Base-by-base conservation (phyloP, 2,113 vertebrate species). In the Tachuris rubrigastra region DNA sequence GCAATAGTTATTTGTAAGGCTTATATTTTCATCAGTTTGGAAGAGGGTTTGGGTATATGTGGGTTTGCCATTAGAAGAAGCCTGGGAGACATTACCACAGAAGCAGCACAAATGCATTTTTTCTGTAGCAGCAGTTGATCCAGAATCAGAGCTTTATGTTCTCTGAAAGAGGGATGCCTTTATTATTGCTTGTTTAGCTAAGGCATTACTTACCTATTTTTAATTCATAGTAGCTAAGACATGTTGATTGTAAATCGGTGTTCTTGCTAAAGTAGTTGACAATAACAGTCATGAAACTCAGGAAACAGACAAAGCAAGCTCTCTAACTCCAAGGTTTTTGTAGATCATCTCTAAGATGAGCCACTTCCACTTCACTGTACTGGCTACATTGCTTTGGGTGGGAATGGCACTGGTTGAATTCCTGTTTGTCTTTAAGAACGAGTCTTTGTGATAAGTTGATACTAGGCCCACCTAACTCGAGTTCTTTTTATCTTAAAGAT, bases 401-500 rank as follows among this genome's bases (percentile, higher is more conserved):
- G 71, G 71, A 79, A 52, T 31, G 35, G 39, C 39, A 9, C 22
- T 25, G 50, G 35, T 76, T 50, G 65, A 91, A 53, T 69, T 80
- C 16, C 16, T 76, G 42, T 62, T 47, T 77, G 39, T 78, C 60
- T 81, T 81, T 28, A 10, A 7, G 63, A 73, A 68, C 20, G 82
- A 41, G 21, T 77, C 13, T 10, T 83, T 60, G n/a, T 53, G 37
- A 15, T 46, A 73, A 74, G 33, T 60, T 60, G 12, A 62, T 33
- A 16, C 20, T 9, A n/a, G 66, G 33, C 24, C 27, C 3, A 7
- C 50, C 59, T 86, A 91, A 91, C 86, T 66, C 73, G 91, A 91
- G 11, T 12, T 88, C 46, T 94, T 72, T 90, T 84, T 95, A 24
- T 65, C 53, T 67, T 96, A 92, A 75, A 99, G 99, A 98, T 99